A percentile compares a stretch with the other conserved stretches of the same genome.
Conservation (phyloP, 2,888 invertebrate genomes). For the Liopterus haemorrhoidalis region DNA sequence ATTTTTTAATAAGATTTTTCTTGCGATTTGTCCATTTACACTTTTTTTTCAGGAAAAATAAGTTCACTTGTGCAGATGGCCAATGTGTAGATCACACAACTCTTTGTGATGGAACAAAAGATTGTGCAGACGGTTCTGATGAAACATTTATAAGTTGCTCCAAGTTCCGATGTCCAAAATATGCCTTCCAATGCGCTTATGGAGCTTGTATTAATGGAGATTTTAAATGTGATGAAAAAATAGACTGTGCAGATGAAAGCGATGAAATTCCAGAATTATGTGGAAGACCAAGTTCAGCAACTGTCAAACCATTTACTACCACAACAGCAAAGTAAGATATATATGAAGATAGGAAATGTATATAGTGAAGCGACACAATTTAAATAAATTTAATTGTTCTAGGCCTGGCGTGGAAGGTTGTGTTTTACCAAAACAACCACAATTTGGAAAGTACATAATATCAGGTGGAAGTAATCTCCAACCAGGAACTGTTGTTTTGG, state of each 20-base stretch:
- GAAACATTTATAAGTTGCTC: conserved; percentile 40
- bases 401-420: conserved; percentile 7
- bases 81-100: conserved; percentile 43
- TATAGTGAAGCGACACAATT: not conserved
- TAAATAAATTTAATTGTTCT: not conserved
- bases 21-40: too few relatives aligned
- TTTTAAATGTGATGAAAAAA: conserved; percentile 46
- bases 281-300: not conserved
- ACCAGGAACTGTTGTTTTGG: conserved; percentile 3
- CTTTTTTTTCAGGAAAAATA: conserved; percentile 5
- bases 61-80: conserved; percentile 40
- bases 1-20: too few relatives aligned
- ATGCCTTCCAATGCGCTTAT: conserved; percentile 56
- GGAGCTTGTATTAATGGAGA: conserved; percentile 57
- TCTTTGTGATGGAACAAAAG: conserved; percentile 46
- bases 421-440: not conserved
- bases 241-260: conserved; percentile 46
- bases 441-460: conserved; percentile 7
- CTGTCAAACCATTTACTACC: too few relatives aligned
- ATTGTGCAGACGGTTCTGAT: conserved; percentile 48
- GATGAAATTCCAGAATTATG: conserved; percentile 39
- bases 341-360: too few relatives aligned
- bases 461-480: not conserved
- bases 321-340: conserved; percentile 5
- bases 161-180: conserved; percentile 29